Percentiles rank a stretch among this genome's conserved stretches.
phyloP scores from a whole-genome alignment of 1,140 invertebrate genomes.

The Asobara japonica region DNA sequence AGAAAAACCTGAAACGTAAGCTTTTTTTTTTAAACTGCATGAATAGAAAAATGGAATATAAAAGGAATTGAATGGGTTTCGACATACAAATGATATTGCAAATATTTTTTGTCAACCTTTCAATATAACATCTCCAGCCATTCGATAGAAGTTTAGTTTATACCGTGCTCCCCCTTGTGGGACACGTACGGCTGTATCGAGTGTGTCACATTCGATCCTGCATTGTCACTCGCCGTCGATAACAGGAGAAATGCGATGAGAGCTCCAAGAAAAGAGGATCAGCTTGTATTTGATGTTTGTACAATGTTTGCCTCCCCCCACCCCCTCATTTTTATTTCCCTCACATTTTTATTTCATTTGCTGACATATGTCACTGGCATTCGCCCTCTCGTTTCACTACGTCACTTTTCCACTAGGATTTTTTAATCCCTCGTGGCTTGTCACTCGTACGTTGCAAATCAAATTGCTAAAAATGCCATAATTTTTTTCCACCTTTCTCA shows the following conservation, averaged over 20 bases:
- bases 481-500: not conserved
- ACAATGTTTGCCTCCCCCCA: not conserved
- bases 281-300: constrained; percentile 9
- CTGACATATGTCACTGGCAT: constrained; percentile 7
- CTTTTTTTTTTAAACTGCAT: not conserved
- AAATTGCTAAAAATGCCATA: not conserved
- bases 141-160: not conserved
- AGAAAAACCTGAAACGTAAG: not conserved
- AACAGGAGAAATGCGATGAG: constrained; percentile 15
- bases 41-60: not conserved
- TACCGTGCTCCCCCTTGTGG: not conserved
- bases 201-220: constrained; percentile 8
- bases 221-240: constrained; percentile 14
- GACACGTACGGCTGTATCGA: constrained; percentile 2
- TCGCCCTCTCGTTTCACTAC: constrained; percentile 7
- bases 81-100: not conserved
- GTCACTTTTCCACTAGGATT: not conserved
- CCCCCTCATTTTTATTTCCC: not conserved
- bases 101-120: not conserved
- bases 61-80: not conserved
- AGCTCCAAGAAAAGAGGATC: constrained; percentile 13
- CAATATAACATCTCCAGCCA: not conserved
- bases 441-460: constrained; percentile 1
- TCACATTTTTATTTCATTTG: not conserved
- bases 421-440: not conserved